These are phyloP conservation scores for Sipha flava DNA, from an alignment of 1,140 invertebrate genomes.

Conservation along the genomic window DNA sequence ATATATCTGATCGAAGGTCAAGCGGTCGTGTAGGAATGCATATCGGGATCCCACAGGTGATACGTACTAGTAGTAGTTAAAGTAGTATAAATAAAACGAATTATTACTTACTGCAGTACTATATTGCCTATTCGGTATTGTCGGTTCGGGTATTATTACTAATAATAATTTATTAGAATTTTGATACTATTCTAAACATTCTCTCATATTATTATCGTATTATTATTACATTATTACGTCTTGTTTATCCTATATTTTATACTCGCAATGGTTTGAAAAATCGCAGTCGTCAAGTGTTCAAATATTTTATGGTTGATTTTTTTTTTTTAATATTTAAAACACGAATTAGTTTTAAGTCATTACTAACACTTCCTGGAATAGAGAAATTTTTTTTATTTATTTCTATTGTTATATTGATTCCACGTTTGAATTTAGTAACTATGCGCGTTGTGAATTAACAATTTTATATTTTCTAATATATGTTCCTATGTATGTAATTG, in stretches of 20 bases:
- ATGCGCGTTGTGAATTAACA: neutral
- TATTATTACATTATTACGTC: too few species aligned
- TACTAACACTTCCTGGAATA: neutral
- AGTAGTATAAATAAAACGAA: neutral
- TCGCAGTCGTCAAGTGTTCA: too few species aligned
- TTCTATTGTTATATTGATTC: too few species aligned
- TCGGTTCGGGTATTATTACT: neutral
- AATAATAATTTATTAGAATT: too few species aligned
- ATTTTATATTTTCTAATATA: neutral
- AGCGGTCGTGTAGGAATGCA: slow-evolving; percentile 14
- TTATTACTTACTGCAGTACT: neutral
- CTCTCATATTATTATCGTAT: too few species aligned
- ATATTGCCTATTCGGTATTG: neutral
- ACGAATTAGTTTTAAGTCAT: neutral
- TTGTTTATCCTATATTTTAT: too few species aligned
- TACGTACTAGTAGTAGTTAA: neutral
- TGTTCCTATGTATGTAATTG: neutral
- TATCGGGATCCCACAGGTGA: neutral
- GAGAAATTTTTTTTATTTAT: neutral
- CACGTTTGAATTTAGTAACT: too few species aligned
- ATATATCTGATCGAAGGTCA: slow-evolving; percentile 3
- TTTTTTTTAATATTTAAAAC: neutral
- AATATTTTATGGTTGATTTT: neutral
- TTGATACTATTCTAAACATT: too few species aligned
- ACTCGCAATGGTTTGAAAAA: too few species aligned